Conservation (phyloP, 2,888 invertebrate genomes). For the Drepanosiphum platanoidis region DNA sequence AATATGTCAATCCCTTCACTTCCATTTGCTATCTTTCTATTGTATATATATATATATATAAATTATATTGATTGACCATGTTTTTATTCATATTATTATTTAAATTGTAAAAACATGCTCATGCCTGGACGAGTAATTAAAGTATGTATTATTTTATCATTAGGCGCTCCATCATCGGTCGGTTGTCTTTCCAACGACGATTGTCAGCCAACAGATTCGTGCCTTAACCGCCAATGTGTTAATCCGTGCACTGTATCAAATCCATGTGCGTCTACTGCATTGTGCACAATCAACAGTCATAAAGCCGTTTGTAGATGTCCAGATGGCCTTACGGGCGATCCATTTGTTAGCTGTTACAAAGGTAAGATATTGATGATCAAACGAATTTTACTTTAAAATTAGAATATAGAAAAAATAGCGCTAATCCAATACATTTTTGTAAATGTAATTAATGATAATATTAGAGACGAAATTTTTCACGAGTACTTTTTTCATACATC, state of each 20-base stretch:
- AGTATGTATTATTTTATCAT: conserved; percentile 7
- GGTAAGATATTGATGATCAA: conserved; percentile 65
- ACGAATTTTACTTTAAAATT: neutral
- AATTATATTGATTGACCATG: conserved; percentile 43
- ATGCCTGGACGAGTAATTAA: conserved; percentile 18
- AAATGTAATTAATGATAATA: no score
- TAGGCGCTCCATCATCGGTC: conserved; percentile 64
- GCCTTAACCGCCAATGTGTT: conserved; percentile 78
- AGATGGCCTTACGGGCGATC: conserved; percentile 79
- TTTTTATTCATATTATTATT: conserved; percentile 5
- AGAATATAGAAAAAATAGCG: no score
- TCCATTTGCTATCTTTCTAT: conserved; percentile 53
- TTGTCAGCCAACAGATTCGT: conserved; percentile 78
- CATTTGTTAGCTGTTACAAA: conserved; percentile 79
- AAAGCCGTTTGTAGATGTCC: conserved; percentile 82
- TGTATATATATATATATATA: conserved; percentile 49
- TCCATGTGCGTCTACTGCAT: conserved; percentile 81
- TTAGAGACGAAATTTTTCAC: no score
- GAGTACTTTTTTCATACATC: neutral
- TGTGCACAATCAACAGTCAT: conserved; percentile 80
- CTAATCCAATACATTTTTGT: no score
- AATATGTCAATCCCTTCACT: conserved; percentile 57
- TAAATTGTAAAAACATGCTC: neutral
- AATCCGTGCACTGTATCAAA: conserved; percentile 78
- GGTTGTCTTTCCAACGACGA: conserved; percentile 79